Conservation (phyloP, 2,113 vertebrate species). For the Epinephelus fuscoguttatus region DNA sequence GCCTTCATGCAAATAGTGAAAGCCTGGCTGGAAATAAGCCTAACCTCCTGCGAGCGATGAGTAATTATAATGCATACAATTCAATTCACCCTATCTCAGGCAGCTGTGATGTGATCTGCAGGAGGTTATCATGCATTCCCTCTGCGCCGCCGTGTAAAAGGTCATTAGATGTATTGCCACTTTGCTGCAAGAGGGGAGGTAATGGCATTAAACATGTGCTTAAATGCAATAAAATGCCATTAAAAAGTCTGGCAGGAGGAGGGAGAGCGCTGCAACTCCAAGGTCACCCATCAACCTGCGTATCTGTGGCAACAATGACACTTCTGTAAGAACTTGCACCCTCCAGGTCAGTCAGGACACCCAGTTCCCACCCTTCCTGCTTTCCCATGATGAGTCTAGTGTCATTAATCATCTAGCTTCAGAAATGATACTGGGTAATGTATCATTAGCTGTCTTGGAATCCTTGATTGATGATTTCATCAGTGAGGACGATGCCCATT, state of each 20-base stretch:
- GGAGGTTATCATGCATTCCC: slow-evolving; percentile 42
- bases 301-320: slow-evolving; percentile 39
- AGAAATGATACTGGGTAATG: slow-evolving; percentile 4
- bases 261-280: slow-evolving; percentile 13
- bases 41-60: slow-evolving; percentile 4
- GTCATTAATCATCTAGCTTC: slow-evolving; percentile 34
- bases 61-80: slow-evolving; percentile 24
- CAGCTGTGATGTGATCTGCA: neutral
- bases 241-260: slow-evolving; percentile 8
- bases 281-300: slow-evolving; percentile 47
- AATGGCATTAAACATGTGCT: slow-evolving; percentile 12
- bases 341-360: neutral
- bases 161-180: slow-evolving; percentile 15
- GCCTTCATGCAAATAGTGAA: neutral
- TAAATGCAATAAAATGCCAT: slow-evolving; percentile 34
- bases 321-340: slow-evolving; percentile 1
- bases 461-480: slow-evolving; percentile 33
- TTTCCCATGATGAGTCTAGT: slow-evolving; percentile 3
- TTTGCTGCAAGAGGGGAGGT: neutral
- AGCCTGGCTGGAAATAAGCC: neutral
- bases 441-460: neutral
- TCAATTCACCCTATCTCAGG: slow-evolving; percentile 16
- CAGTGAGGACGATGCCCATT: neutral
- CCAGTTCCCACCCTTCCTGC: neutral
- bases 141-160: slow-evolving; percentile 9